Conservation (phyloP, 1,140 invertebrate species). For the Micrasema longulum region DNA sequence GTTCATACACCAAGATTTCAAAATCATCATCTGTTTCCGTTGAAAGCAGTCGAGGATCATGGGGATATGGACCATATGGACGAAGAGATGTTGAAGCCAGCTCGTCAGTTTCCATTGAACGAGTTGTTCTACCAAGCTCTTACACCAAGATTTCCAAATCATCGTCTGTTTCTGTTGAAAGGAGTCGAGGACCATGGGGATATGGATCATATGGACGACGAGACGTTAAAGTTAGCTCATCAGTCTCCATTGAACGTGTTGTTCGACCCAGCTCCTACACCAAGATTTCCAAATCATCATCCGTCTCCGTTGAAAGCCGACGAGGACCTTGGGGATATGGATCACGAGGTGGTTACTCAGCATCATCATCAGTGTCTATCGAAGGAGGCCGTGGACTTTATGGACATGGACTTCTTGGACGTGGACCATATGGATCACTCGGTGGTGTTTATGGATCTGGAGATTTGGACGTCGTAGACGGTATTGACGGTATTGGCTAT, state of each 20-base stretch:
- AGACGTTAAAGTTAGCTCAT: constrained; percentile 9
- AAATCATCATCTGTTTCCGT: constrained; percentile 34
- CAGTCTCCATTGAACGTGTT: constrained; percentile 42
- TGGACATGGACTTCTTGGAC: too few species aligned
- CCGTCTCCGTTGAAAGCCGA: constrained; percentile 20
- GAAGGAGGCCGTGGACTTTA: too few species aligned
- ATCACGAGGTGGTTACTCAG: too few species aligned
- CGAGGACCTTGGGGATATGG: constrained; percentile 15
- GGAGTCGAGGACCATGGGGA: constrained; percentile 11
- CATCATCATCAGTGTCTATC: too few species aligned
- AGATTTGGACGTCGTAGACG: constrained; percentile 3
- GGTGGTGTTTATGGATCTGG: neutral
- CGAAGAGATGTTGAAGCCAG: constrained; percentile 1
- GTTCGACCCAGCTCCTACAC: constrained; percentile 19
- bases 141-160: neutral
- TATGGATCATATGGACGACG: constrained; percentile 20
- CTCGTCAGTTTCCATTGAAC: constrained; percentile 33
- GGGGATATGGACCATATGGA: constrained; percentile 6
- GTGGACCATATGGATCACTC: too few species aligned
- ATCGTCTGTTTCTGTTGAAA: constrained; percentile 25
- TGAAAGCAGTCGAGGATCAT: constrained; percentile 10
- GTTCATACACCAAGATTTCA: constrained; percentile 16
- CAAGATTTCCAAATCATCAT: constrained; percentile 28
- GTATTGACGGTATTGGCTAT: too few species aligned
- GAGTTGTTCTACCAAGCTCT: neutral